phyloP scores from a whole-genome alignment of 1,140 invertebrate species.

The Drosophila ercepeae region DNA sequence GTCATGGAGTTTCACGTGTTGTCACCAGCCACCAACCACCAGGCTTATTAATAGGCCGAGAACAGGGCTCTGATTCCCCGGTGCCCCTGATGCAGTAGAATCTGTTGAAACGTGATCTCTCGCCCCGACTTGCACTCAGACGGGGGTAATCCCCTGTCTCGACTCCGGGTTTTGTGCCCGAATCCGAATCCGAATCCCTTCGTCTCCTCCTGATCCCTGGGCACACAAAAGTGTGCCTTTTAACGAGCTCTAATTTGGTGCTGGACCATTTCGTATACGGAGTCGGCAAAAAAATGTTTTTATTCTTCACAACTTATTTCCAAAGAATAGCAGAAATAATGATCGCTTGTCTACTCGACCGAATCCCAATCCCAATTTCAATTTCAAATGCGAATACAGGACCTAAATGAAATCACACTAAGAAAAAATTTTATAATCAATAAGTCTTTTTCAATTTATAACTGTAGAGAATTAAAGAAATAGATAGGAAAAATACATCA shows the following conservation, averaged over 20 bases:
- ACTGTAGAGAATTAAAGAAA: no score
- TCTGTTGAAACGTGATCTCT: constrained; percentile 73
- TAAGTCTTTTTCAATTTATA: no score
- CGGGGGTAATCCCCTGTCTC: constrained; percentile 53
- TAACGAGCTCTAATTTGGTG: constrained; percentile 80
- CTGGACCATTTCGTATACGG: constrained; percentile 58
- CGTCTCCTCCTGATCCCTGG: constrained; percentile 33
- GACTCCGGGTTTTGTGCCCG: constrained; percentile 18
- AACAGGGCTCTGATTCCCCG: constrained; percentile 17
- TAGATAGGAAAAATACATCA: no score
- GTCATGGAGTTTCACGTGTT: constrained; percentile 82
- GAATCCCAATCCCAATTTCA: constrained; percentile 27
- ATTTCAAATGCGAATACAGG: constrained; percentile 29
- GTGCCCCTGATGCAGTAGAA: constrained; percentile 58
- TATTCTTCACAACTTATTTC: constrained; percentile 58
- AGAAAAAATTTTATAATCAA: background rate
- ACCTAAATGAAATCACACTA: constrained; percentile 33
- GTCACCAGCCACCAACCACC: constrained; percentile 82
- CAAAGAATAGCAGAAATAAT: constrained; percentile 61
- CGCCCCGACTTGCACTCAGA: constrained; percentile 17
- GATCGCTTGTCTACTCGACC: constrained; percentile 60
- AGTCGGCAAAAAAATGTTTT: constrained; percentile 50
- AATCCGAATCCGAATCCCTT: constrained; percentile 1
- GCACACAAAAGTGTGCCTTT: constrained; percentile 73
- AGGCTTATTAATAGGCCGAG: constrained; percentile 70